These are phyloP conservation scores for Erebia palarica DNA, from an alignment of 2,888 invertebrate species.

Conservation along the genomic window DNA sequence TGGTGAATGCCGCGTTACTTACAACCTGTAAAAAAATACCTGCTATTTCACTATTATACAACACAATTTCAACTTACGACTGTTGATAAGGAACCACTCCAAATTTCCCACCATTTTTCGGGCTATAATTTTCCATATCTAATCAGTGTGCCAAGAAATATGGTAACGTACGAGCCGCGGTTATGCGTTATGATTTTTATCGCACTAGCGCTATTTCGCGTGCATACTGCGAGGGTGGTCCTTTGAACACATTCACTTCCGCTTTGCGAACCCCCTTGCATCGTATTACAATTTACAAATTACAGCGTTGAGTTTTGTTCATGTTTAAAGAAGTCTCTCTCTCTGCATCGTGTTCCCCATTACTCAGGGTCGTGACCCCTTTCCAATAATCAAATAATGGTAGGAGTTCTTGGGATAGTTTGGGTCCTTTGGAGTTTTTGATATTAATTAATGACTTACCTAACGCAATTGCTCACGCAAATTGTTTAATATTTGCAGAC, in stretches of 20 bases:
- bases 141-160: conserved; percentile 72
- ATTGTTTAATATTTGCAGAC: no score
- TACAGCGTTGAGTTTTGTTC: background rate
- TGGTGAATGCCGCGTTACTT: no score
- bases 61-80: no score
- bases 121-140: conserved; percentile 66
- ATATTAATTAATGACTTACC: no score
- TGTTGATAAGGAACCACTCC: background rate
- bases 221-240: conserved; percentile 26
- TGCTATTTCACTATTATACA: no score
- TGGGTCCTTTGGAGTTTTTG: no score
- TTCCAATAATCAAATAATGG: no score
- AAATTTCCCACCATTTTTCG: conserved; percentile 3
- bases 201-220: conserved; percentile 36
- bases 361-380: no score
- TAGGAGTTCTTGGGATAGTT: no score
- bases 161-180: conserved; percentile 59
- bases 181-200: conserved; percentile 56
- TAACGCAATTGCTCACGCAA: no score
- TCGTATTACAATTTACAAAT: background rate
- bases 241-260: background rate
- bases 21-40: no score
- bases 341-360: no score
- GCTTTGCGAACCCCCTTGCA: background rate
- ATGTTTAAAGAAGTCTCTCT: background rate